phyloP scores from a whole-genome alignment of 2,888 invertebrate genomes.

The Anodontia alba region DNA sequence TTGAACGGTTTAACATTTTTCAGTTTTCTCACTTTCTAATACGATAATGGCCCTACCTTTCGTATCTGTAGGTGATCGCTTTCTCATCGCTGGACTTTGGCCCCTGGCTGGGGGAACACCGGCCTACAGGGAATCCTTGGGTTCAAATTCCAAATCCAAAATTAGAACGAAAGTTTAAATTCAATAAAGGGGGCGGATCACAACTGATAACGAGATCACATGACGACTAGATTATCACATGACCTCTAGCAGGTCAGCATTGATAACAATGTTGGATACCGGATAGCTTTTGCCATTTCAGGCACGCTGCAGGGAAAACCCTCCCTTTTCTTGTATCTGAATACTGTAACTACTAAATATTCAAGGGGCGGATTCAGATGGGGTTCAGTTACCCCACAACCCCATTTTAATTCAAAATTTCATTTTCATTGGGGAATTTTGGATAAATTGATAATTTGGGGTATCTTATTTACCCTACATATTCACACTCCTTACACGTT shows the following conservation, averaged over 20 bases:
- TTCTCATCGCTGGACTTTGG: conserved; percentile 13
- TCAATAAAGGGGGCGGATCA: neutral
- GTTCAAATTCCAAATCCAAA: conserved; percentile 42
- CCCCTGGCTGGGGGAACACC: conserved; percentile 2
- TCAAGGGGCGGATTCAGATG: too few species aligned
- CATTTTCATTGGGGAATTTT: too few species aligned
- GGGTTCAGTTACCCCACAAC: too few species aligned
- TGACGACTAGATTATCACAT: neutral
- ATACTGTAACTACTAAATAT: too few species aligned
- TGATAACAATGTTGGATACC: neutral
- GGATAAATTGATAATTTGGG: too few species aligned
- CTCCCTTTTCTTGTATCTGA: too few species aligned
- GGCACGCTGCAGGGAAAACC: too few species aligned
- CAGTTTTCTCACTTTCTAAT: neutral
- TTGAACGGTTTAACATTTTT: too few species aligned
- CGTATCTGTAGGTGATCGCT: neutral
- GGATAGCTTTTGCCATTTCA: too few species aligned
- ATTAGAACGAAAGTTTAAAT: conserved; percentile 1
- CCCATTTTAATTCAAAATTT: too few species aligned
- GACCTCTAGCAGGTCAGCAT: neutral
- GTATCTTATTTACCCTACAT: too few species aligned
- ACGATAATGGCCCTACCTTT: neutral
- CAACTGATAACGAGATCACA: neutral
- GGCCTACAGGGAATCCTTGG: conserved; percentile 31
- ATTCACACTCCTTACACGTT: too few species aligned